These are phyloP conservation scores for Cyclina sinensis DNA, from an alignment of 1,140 invertebrate genomes.

Conservation along the genomic window DNA sequence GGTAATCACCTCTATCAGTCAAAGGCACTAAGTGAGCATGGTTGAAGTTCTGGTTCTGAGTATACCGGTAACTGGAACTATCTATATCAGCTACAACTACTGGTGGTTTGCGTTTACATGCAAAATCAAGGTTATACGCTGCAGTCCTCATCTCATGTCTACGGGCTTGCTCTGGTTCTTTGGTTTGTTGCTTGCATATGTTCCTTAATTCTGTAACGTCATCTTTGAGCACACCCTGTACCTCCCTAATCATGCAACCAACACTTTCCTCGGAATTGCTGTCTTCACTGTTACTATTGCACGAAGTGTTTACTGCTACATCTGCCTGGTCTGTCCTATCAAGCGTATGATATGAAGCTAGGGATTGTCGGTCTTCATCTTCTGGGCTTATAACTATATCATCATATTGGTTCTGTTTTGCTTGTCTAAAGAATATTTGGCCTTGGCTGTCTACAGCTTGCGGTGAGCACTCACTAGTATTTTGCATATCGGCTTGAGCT, in stretches of 20 bases:
- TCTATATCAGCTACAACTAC: too few relatives aligned
- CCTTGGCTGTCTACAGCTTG: not conserved
- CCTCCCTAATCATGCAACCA: not conserved
- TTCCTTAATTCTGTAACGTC: not conserved
- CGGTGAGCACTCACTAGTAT: not conserved
- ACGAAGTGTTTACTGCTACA: not conserved
- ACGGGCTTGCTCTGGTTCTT: not conserved
- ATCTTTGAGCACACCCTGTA: not conserved
- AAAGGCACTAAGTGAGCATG: too few relatives aligned
- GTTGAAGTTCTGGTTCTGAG: too few relatives aligned
- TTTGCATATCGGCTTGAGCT: not conserved
- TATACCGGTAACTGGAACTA: too few relatives aligned
- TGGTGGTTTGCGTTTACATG: too few relatives aligned
- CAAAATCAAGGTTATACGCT: not conserved
- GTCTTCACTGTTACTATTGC: not conserved
- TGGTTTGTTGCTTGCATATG: not conserved
- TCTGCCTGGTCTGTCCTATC: not conserved
- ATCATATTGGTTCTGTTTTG: not conserved
- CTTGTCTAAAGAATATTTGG: not conserved
- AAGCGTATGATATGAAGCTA: not conserved
- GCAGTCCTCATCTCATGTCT: not conserved
- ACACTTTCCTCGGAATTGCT: not conserved
- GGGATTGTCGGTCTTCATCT: not conserved
- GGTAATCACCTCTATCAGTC: too few relatives aligned
- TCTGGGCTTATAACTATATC: not conserved